Conservation (phyloP, 2,113 vertebrate species). For the Maccullochella peelii region DNA sequence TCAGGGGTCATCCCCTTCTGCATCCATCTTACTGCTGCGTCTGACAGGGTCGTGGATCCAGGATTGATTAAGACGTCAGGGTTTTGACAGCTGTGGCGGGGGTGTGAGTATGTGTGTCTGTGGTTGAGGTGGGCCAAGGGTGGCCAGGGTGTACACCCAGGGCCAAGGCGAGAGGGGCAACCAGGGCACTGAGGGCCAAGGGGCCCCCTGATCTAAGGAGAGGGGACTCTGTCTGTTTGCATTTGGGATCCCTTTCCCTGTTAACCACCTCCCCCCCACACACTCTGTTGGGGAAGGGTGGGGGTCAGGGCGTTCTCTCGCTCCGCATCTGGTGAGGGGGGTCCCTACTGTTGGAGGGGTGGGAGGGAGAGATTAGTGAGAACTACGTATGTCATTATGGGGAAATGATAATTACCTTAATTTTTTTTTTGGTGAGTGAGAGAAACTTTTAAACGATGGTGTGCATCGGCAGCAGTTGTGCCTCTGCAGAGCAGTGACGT, state of each 20-base stretch:
- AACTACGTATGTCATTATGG: constrained; percentile 34
- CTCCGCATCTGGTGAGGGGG: constrained; percentile 81
- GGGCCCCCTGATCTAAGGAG: constrained; percentile 61
- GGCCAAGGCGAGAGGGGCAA: constrained; percentile 68
- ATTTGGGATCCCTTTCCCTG: constrained; percentile 80
- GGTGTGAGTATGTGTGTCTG: constrained; percentile 45
- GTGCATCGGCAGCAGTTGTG: background rate
- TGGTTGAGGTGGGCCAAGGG: constrained; percentile 52
- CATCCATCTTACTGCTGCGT: constrained; percentile 92
- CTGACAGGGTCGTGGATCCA: constrained; percentile 86
- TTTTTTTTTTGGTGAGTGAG: background rate
- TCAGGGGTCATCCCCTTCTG: constrained; percentile 89
- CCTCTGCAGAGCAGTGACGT: background rate
- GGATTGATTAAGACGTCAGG: constrained; percentile 97
- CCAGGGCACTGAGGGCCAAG: constrained; percentile 56
- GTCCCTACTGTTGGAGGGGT: constrained; percentile 49
- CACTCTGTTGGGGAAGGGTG: constrained; percentile 12
- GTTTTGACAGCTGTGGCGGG: constrained; percentile 86
- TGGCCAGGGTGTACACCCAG: constrained; percentile 53
- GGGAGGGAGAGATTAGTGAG: constrained; percentile 34
- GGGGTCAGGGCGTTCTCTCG: constrained; percentile 67
- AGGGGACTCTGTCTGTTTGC: constrained; percentile 73
- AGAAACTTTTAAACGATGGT: background rate
- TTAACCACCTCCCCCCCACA: constrained; percentile 52
- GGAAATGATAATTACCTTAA: constrained; percentile 20